Evolutionary conservation across 1,140 invertebrate genomes (phyloP).

Genomic region (Ostrea denselamellosa): DNA sequence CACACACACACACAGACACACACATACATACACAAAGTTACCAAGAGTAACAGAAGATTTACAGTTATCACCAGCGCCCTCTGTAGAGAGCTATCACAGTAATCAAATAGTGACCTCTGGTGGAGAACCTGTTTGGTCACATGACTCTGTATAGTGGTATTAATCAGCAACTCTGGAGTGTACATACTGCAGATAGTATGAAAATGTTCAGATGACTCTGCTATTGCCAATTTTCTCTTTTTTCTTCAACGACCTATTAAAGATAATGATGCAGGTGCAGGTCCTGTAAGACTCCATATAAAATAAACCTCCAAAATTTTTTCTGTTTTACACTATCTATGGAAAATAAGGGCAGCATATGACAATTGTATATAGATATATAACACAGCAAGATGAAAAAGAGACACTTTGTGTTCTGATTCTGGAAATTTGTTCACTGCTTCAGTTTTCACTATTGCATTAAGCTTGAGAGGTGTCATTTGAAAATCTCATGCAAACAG

Average conservation of each 20-base stretch:
- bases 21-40: not conserved
- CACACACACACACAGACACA: too few relatives aligned
- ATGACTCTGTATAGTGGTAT: not conserved
- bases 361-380: too few relatives aligned
- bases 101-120: not conserved
- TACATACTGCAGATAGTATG: not conserved
- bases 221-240: conserved; percentile 1
- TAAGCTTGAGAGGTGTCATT: too few relatives aligned
- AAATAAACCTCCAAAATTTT: too few relatives aligned
- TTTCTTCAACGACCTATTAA: not conserved
- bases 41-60: not conserved
- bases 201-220: not conserved
- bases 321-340: too few relatives aligned
- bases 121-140: not conserved
- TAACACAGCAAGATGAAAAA: too few relatives aligned
- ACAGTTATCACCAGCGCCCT: not conserved
- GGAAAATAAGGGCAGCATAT: too few relatives aligned
- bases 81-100: not conserved
- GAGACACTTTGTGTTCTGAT: too few relatives aligned
- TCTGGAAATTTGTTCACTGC: too few relatives aligned
- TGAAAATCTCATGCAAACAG: too few relatives aligned
- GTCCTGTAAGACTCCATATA: too few relatives aligned
- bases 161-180: not conserved
- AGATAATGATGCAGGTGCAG: not conserved
- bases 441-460: too few relatives aligned